Base-by-base conservation (phyloP, 64 coral and sea anemone genomes). In the Catalaphyllia jardinei region DNA sequence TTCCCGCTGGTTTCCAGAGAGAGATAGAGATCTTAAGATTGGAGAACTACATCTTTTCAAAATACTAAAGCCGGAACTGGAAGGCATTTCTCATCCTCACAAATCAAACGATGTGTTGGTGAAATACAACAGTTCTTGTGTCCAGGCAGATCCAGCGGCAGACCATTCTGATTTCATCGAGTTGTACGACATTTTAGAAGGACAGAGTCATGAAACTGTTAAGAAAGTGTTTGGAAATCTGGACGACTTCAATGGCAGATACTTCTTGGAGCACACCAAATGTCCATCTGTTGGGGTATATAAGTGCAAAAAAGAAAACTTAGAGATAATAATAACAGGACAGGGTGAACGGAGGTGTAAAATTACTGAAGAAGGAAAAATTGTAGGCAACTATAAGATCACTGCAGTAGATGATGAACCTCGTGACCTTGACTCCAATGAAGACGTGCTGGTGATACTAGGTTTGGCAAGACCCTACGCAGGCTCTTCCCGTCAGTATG, bases 241-340 rank as follows among this genome's bases (percentile, higher is more conserved):
- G 20, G 20, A 69, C 0, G 6, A 69, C 2, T 69, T 69, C n/a
- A 25, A 69, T 24, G 65, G 65, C 5, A 1, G 29, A 27, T 69
- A 25, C 65, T 24, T 69, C 25, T 27, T 27, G 4, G 65, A 69
- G 11, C 65, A 69, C 10, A 69, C n/a, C 25, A 24, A 27, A 4
- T 69, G 65, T n/a, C 65, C 65, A 27, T 69, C 65, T 69, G 65
- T 69, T 69, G 65, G 65, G 10, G n/a, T 69, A n/a, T 69, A 69
- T 10, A 69, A 12, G n/a, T 69, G 65, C 65, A 69, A 8, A 69
- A 69, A 22, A 11, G n/a, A 25, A 69, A 69, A 69, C n/a, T 69
- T 69, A 57, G 11, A 57, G 22, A 69, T n/a, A 27, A 69, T 11
- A 8, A 20, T 11, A 8, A 20, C 25, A 22, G 10, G 0, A 5